Base-by-base conservation (phyloP, 2,888 invertebrate species). In the Caenorhabditis doughertyi region DNA sequence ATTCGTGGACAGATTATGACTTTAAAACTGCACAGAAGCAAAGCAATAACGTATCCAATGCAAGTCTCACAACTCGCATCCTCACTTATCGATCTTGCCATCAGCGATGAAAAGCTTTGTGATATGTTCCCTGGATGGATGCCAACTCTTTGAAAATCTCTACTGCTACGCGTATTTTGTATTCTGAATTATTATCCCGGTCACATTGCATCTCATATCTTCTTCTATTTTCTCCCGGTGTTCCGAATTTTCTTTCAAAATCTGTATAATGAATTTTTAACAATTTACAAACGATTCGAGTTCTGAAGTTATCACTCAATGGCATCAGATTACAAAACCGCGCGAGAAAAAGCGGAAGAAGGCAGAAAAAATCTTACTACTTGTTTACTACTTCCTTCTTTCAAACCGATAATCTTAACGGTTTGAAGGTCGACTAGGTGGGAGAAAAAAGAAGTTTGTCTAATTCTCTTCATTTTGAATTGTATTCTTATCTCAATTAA, bases 51-150 rank as follows among this genome's bases (percentile, higher is more conserved):
- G 11, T 73, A 82, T 47, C 84, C 84, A 47, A 85, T 91, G 89
- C 87, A 85, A 55, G 84, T 88, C n/a, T 85, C 87, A 11, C 89
- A 89, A 42, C 88, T 90, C 58, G 96, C 96, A 0, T 95, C 96
- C 92, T 95, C 95, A 92, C 94, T 99, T 13, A 97, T 99, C 85
- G 94, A 95, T 74, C 96, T 98, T 93, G 97, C 99, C 0, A 96
- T 95, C 18, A 95, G 95, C 92, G 93, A 96, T 67, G 95, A 95
- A 89, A 96, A 97, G 92, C 94, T 99, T 16, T 95, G 96, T 88
- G 95, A 96, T 92, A 99, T 99, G 99, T 99, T 96, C 92, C 94
- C 96, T 68, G 98, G 98, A 9, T 99, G 99, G 99, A 96, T 96
- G 47, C 94, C 97, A 2, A 97, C 95, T 92, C 92, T 96, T 89